These are phyloP conservation scores for Heliconius sara DNA, from an alignment of 2,888 invertebrate genomes.

Conservation along the genomic window DNA sequence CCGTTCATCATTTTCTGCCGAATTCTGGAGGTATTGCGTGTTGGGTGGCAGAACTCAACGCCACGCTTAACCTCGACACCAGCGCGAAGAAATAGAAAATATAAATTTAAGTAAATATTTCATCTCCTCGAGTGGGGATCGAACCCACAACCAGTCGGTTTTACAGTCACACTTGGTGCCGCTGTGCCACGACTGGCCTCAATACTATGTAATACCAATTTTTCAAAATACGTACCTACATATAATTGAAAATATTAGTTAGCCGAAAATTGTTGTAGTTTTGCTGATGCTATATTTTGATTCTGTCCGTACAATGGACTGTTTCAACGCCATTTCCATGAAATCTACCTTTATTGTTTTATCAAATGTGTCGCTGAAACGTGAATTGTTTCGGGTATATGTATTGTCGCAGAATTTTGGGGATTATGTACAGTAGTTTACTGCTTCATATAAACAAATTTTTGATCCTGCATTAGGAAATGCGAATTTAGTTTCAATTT, in stretches of 20 bases:
- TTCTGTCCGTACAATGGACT: constrained; percentile 26
- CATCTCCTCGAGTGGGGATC: too few species aligned
- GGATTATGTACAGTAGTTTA: constrained; percentile 14
- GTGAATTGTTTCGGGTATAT: constrained; percentile 26
- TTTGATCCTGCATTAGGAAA: constrained; percentile 4
- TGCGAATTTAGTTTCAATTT: background rate
- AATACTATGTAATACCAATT: background rate
- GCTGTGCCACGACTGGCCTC: too few species aligned
- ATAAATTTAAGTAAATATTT: too few species aligned
- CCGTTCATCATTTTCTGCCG: too few species aligned
- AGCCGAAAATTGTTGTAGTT: constrained; percentile 21
- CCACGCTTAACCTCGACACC: too few species aligned
- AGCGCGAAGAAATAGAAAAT: too few species aligned
- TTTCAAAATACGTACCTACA: background rate
- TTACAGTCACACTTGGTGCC: too few species aligned
- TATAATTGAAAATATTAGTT: background rate
- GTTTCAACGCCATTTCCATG: constrained; percentile 29
- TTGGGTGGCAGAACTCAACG: too few species aligned
- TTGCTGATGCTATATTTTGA: constrained; percentile 24
- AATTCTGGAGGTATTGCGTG: too few species aligned
- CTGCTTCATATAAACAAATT: background rate
- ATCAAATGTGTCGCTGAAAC: constrained; percentile 29
- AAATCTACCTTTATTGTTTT: constrained; percentile 36
- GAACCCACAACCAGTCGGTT: too few species aligned
- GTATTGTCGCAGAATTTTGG: constrained; percentile 21